These are phyloP conservation scores for Galeruca laticollis DNA, from an alignment of 2,888 invertebrate genomes.

Conservation along the genomic window DNA sequence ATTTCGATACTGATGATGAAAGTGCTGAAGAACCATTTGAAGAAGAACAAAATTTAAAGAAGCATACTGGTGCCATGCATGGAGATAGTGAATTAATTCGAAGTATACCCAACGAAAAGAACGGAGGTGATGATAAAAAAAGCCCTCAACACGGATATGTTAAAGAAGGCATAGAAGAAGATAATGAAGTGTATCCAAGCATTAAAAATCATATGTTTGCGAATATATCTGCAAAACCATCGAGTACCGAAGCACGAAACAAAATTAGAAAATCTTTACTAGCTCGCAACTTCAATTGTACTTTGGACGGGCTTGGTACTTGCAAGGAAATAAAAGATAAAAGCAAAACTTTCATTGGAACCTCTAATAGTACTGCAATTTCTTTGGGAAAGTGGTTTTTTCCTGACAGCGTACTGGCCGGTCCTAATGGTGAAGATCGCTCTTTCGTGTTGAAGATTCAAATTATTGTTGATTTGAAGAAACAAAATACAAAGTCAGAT, in stretches of 20 bases:
- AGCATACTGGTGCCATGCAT: constrained; percentile 10
- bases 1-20: background rate
- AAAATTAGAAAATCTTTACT: constrained; percentile 17
- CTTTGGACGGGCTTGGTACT: constrained; percentile 7
- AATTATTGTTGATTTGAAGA: constrained; percentile 23
- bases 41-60: background rate
- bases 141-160: background rate
- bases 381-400: constrained; percentile 37
- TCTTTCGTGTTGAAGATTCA: constrained; percentile 25
- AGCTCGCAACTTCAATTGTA: constrained; percentile 24
- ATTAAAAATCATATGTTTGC: no score
- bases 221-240: background rate
- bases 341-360: constrained; percentile 15
- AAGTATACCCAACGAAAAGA: background rate
- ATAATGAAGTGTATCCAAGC: no score
- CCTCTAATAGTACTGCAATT: constrained; percentile 19
- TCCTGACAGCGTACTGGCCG: constrained; percentile 27
- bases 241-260: background rate
- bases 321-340: constrained; percentile 20
- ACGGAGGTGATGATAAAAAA: background rate
- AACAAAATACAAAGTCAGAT: background rate
- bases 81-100: background rate
- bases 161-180: background rate
- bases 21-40: background rate
- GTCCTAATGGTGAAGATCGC: constrained; percentile 5